Conservation (phyloP, 2,113 vertebrate species). For the Alces alces region DNA sequence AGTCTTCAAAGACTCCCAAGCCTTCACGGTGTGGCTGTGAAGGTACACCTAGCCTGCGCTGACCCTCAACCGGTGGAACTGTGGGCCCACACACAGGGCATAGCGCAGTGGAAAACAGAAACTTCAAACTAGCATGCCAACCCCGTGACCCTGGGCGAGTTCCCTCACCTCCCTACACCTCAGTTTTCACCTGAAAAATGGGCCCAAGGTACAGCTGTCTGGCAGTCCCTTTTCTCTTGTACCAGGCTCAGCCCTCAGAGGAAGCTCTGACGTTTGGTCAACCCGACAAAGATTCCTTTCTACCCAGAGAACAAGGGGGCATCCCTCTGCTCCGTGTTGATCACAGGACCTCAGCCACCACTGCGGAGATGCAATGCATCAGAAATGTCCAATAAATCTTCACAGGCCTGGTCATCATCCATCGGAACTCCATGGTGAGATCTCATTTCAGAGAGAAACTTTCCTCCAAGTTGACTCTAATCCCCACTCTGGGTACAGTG, state of each 20-base stretch:
- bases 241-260: background rate
- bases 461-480: background rate
- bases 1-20: background rate
- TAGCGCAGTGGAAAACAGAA: background rate
- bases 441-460: background rate
- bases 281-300: background rate
- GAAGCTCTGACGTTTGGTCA: background rate
- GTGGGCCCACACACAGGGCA: background rate
- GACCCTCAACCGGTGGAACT: background rate
- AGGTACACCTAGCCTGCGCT: background rate
- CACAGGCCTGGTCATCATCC: background rate
- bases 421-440: background rate
- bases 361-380: background rate
- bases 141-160: background rate
- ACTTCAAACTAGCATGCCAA: background rate
- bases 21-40: background rate
- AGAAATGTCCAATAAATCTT: background rate
- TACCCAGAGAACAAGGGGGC: background rate
- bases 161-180: background rate
- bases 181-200: background rate
- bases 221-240: background rate
- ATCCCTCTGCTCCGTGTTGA: background rate
- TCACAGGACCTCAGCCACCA: background rate
- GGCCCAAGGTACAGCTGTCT: background rate
- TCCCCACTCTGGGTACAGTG: background rate